Evolutionary conservation across 2,888 invertebrate species (phyloP), one percentile per base, ranked within the genome.

Genomic region (Cephus pygmeus): DNA sequence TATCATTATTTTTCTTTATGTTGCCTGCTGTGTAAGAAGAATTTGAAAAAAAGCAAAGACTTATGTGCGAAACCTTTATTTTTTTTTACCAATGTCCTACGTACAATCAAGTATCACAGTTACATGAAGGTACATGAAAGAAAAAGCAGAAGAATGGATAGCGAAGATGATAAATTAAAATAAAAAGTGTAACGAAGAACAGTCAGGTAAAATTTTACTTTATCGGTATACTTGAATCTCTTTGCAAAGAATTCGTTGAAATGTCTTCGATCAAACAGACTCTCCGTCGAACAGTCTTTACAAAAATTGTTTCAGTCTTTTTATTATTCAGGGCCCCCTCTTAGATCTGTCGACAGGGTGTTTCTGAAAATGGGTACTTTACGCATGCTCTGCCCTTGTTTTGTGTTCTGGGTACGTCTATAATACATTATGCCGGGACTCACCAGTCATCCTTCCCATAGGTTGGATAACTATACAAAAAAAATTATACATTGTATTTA

Each of bases 401-500:
- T 74, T n/a, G 71, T 71, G 71, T 31, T 71, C 12, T 71, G 71
- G 71, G 79, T 78, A 77, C 74, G 75, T 80, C 79, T 86, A 89
- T 86, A 88, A 86, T 87, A 88, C 87, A 87, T 87, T 86, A 84
- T 88, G 87, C 87, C 88, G 86, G 86, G 87, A 92, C 93, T 93
- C 92, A 93, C 93, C 93, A 93, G 90, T 93, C 93, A 91, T 93
- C 93, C 93, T 93, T 93, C 90, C 93, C 93, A 92, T 93, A 93
- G 89, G 92, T 92, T 89, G 93, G 93, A 92, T 93, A 93, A 93
- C 93, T 93, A 92, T 88, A 90, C 87, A 86, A 88, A 83, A 85
- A 89, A 88, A 87, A 88, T 85, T 81, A 86, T 85, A 88, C 82
- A 81, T 89, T 88, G 87, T 88, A 89, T 87, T 86, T 87, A 90